phyloP scores from a whole-genome alignment of 1,140 invertebrate species.

The Pachypsylla venusta region DNA sequence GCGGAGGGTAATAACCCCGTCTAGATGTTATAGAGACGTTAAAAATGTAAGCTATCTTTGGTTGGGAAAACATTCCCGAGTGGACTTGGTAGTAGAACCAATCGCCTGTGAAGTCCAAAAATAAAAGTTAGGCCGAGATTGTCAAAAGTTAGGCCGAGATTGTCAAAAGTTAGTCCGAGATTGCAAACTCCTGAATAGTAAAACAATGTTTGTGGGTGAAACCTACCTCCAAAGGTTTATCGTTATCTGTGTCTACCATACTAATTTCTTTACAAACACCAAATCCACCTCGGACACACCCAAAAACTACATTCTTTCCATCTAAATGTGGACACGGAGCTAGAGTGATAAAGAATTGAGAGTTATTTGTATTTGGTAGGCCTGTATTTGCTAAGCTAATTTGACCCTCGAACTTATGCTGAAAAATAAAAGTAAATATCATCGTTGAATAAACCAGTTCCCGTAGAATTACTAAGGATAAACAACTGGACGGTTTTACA shows the following conservation, averaged over 20 bases:
- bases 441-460: too few species aligned
- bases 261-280: constrained; percentile 49
- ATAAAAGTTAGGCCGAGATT: too few species aligned
- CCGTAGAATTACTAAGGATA: not conserved
- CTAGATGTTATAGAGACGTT: too few species aligned
- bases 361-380: constrained; percentile 67
- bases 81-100: too few species aligned
- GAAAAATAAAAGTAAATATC: constrained; percentile 21
- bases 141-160: too few species aligned
- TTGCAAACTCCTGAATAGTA: too few species aligned
- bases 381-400: constrained; percentile 87
- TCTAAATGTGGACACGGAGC: constrained; percentile 72
- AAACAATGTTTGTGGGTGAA: too few species aligned
- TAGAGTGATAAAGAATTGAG: constrained; percentile 88
- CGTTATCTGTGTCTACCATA: constrained; percentile 27
- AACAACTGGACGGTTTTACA: not conserved
- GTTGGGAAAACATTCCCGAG: too few species aligned
- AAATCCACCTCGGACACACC: constrained; percentile 55
- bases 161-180: too few species aligned
- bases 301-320: constrained; percentile 81
- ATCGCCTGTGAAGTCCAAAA: too few species aligned
- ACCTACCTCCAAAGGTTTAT: constrained; percentile 17
- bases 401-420: constrained; percentile 48
- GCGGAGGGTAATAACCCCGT: too few species aligned
- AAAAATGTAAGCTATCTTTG: too few species aligned